Evolutionary conservation across 2,888 invertebrate genomes (phyloP), one percentile per base, ranked within the genome.

Genomic region (Polyommatus icarus): DNA sequence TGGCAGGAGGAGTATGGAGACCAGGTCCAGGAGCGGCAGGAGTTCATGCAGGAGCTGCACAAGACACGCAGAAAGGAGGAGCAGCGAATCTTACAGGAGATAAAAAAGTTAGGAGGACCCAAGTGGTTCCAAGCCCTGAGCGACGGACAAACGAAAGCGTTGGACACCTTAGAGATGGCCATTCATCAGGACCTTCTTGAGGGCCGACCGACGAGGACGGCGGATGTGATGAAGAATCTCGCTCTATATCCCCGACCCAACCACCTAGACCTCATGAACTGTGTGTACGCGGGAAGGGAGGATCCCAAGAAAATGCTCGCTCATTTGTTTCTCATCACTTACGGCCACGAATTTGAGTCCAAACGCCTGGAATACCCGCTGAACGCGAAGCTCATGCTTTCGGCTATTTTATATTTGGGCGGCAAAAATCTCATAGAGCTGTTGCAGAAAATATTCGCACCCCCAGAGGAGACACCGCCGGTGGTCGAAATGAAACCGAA

Each of bases 111-210:
- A 1, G 84, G 91, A 8, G 94, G 93, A 1, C 93, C 94, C 0
- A 85, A 80, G 12, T 94, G 94, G 94, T 91, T 92, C 79, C 92
- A 93, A 82, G 88, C 89, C 1, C 86, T 94, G 8, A 92, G 93
- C 80, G 90, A 87, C 3, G 84, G 84, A 4, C 94, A 94, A 83
- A 86, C 89, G 80, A 76, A 77, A 6, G 88, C 90, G 3, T 83
- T 94, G 72, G 90, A 93, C 77, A 82, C 81, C 0, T 83, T 94
- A 79, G 83, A 86, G 73, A 77, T 79, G 46, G 83, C 86, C 4
- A 91, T 94, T 59, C 89, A 92, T 79, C 88, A 92, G 84, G 94
- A 94, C 78, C 71, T 91, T 76, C 81, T 93, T 0, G 91, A 91
- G 86, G 91, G 89, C 1, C 86, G 86, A 1, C 92, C 94, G 0